Conservation (phyloP, 1,140 invertebrate species). For the Leptinotarsa texana region DNA sequence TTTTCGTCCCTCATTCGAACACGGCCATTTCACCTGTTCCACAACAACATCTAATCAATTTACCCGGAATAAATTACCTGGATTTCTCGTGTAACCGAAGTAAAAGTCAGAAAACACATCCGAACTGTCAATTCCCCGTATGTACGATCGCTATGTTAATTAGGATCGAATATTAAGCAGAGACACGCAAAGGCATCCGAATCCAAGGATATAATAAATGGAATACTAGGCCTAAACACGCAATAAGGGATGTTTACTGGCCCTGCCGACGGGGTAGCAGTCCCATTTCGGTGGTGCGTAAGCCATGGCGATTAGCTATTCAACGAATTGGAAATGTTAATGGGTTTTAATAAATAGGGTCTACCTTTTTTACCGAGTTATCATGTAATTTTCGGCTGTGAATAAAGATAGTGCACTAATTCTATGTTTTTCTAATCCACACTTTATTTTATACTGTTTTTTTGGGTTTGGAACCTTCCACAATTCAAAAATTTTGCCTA, state of each 20-base stretch:
- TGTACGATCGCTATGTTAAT: constrained; percentile 23
- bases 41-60: constrained; percentile 6
- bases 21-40: not conserved
- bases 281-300: too few species aligned
- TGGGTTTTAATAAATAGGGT: too few species aligned
- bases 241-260: constrained; percentile 7
- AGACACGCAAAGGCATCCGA: constrained; percentile 25
- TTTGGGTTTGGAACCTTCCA: too few species aligned
- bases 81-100: not conserved
- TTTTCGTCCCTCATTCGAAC: too few species aligned
- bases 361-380: too few species aligned
- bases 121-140: not conserved
- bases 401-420: too few species aligned
- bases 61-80: not conserved
- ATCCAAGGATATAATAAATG: constrained; percentile 19
- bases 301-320: too few species aligned
- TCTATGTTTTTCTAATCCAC: too few species aligned
- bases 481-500: too few species aligned
- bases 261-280: not conserved
- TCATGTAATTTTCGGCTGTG: too few species aligned
- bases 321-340: too few species aligned
- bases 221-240: constrained; percentile 12
- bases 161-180: constrained; percentile 28
- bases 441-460: too few species aligned
- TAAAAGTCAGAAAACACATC: constrained; percentile 8